Evolutionary conservation across 1,140 invertebrate genomes (phyloP).

Genomic region (Drosophila cardini): DNA sequence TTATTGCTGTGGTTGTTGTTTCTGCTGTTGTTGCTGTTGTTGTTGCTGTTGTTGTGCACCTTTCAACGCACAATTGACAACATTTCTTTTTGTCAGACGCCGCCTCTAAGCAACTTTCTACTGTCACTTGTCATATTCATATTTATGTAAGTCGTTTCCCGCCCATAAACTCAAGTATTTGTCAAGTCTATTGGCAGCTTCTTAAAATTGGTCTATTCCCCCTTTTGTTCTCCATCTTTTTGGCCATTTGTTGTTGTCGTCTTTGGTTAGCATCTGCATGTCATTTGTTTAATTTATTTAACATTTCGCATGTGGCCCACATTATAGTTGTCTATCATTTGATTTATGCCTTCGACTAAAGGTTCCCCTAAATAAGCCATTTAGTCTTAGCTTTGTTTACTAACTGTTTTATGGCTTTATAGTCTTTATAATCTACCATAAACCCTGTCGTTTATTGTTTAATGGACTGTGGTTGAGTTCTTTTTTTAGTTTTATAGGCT

Average conservation of each 20-base stretch:
- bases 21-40: constrained; percentile 1
- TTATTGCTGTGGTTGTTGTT: too few relatives aligned
- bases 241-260: constrained; percentile 47
- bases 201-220: constrained; percentile 77
- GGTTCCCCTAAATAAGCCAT: constrained; percentile 53
- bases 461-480: background rate
- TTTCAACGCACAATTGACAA: constrained; percentile 61
- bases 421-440: background rate
- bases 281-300: constrained; percentile 73
- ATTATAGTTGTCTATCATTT: constrained; percentile 36
- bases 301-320: constrained; percentile 62
- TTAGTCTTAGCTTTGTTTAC: constrained; percentile 35
- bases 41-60: constrained; percentile 26
- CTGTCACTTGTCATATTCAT: constrained; percentile 80
- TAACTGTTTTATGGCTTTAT: constrained; percentile 19
- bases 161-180: constrained; percentile 20
- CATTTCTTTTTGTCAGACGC: constrained; percentile 42
- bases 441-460: background rate
- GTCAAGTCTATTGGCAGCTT: constrained; percentile 69
- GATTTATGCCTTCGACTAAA: constrained; percentile 35
- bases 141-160: constrained; percentile 36
- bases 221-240: constrained; percentile 50
- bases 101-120: constrained; percentile 70
- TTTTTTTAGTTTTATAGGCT: background rate
- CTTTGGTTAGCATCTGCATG: constrained; percentile 68